Evolutionary conservation across 2,797 vertebrate species (phyloP).

Genomic region (Pachyuromys duprasi): DNA sequence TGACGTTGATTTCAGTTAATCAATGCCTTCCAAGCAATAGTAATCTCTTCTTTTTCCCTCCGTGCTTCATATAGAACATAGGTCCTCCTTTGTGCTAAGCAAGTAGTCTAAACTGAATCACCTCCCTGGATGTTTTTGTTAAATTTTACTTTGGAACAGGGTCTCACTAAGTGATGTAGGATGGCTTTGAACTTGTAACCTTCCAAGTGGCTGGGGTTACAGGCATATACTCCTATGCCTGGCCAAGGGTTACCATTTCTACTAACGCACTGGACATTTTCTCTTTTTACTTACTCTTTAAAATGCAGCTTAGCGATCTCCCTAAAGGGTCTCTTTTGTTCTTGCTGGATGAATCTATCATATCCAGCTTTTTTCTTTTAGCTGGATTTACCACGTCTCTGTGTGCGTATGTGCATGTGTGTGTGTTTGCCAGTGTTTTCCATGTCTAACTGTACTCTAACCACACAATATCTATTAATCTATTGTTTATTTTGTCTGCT

Average conservation of each 20-base stretch:
- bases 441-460: not conserved
- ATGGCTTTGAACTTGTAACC: not conserved
- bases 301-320: not conserved
- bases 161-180: not conserved
- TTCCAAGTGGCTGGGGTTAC: not conserved
- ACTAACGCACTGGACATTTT: not conserved
- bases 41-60: not conserved
- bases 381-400: not conserved
- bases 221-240: not conserved
- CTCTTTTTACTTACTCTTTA: not conserved
- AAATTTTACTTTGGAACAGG: not conserved
- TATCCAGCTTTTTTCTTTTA: not conserved
- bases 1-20: not conserved
- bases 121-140: not conserved
- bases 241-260: not conserved
- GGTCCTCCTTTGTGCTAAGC: not conserved
- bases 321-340: not conserved
- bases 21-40: not conserved
- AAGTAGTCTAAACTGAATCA: not conserved
- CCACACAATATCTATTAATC: not conserved
- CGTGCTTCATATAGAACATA: not conserved
- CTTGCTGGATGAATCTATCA: not conserved
- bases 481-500: not conserved
- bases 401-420: not conserved
- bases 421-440: not conserved